A percentile compares a stretch with the other conserved stretches of the same genome.
phyloP scores from a whole-genome alignment of 92 coral and sea anemone genomes.

The Palythoa grandiflora region DNA sequence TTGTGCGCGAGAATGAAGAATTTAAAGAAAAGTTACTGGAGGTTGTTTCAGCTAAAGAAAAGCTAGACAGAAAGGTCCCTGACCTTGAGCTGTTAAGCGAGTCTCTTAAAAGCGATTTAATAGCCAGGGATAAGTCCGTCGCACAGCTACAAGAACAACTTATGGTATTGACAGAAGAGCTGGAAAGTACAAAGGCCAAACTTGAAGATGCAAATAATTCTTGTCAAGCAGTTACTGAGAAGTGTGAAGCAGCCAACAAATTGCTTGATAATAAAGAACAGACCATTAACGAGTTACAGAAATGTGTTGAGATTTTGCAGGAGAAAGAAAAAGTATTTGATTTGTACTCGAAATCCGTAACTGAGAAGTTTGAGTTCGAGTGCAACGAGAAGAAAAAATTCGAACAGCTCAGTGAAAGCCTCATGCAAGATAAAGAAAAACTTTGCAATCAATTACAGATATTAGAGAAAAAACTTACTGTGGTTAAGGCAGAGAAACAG shows the following conservation, averaged over 20 bases:
- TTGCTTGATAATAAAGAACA: slow-evolving; percentile 72
- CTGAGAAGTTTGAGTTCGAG: slow-evolving; percentile 79
- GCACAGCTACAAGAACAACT: slow-evolving; percentile 56
- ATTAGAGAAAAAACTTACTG: slow-evolving; percentile 67
- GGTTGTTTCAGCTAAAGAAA: slow-evolving; percentile 62
- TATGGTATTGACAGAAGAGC: slow-evolving; percentile 61
- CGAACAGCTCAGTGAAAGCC: slow-evolving; percentile 54
- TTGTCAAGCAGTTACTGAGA: slow-evolving; percentile 59
- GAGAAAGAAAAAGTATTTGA: slow-evolving; percentile 81
- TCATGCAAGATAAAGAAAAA: slow-evolving; percentile 56
- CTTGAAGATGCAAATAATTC: slow-evolving; percentile 56
- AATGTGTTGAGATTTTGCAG: slow-evolving; percentile 77
- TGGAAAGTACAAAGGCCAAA: slow-evolving; percentile 55
- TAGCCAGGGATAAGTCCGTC: slow-evolving; percentile 60
- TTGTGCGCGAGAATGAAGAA: slow-evolving; percentile 79
- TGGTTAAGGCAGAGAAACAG: slow-evolving; percentile 2
- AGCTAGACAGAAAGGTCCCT: slow-evolving; percentile 67
- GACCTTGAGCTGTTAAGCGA: slow-evolving; percentile 64
- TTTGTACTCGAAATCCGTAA: slow-evolving; percentile 80
- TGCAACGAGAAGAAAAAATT: slow-evolving; percentile 62
- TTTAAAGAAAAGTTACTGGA: slow-evolving; percentile 68
- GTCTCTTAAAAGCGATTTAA: slow-evolving; percentile 70
- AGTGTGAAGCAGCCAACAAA: slow-evolving; percentile 62
- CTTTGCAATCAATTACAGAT: slow-evolving; percentile 55
- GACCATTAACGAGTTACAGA: slow-evolving; percentile 67